A percentile compares a stretch with the other conserved stretches of the same genome.
These are phyloP conservation scores for Autographa pulchrina DNA, from an alignment of 2,888 invertebrate species.

Conservation along the genomic window DNA sequence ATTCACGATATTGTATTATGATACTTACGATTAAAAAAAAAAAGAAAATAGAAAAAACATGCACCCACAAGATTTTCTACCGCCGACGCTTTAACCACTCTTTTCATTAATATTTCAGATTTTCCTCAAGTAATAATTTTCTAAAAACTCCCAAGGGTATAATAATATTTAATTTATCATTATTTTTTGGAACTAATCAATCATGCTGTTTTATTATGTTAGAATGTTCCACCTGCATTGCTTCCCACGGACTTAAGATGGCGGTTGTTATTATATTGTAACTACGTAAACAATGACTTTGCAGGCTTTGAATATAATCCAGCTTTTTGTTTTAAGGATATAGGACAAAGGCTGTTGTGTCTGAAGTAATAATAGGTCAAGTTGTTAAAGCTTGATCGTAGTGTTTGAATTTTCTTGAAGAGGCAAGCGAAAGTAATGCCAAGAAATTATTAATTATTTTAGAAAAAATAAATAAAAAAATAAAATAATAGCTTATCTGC, in stretches of 20 bases:
- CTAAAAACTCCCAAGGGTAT: not conserved
- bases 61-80: no score
- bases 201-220: not conserved
- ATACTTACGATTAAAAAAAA: no score
- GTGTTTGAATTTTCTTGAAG: no score
- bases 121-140: not conserved
- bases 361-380: no score
- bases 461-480: no score
- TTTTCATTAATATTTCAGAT: no score
- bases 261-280: slow-evolving; percentile 10
- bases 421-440: no score
- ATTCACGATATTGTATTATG: no score
- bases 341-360: not conserved
- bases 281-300: slow-evolving; percentile 34
- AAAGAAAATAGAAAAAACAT: no score
- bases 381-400: no score
- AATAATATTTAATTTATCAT: slow-evolving; percentile 5
- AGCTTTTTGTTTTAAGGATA: not conserved
- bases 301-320: not conserved
- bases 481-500: no score
- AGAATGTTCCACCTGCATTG: slow-evolving; percentile 12
- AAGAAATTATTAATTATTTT: no score
- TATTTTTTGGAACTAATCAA: not conserved
- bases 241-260: slow-evolving; percentile 21
- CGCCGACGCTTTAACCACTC: not conserved